Evolutionary conservation across 2,113 vertebrate species (phyloP), one percentile per base, ranked within the genome.

Genomic region (Osmerus mordax): DNA sequence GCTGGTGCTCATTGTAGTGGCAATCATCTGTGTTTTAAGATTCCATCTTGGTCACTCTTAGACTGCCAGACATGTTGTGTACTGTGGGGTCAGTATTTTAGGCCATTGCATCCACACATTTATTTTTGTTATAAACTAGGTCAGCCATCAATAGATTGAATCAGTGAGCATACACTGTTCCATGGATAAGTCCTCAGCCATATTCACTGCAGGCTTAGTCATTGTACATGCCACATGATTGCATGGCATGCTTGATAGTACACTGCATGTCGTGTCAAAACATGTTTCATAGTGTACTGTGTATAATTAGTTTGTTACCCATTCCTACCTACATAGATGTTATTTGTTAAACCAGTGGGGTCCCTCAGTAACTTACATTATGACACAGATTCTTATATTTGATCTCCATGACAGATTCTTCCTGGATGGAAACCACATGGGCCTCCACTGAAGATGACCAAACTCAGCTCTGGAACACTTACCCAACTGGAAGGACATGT

Each of bases 391-490:
- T 28, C 19, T 32, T 41, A 3, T 67, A 61, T n/a, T 62, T 72
- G 0, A 77, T 3, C 18, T 53, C 80, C 18, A 78, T 70, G 58
- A 0, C 86, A 97, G 96, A 83, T 90, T 75, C 0, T 90, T 91
- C 3, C 25, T 83, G 2, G 90, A 94, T 75, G 47, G 83, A 18
- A 79, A 87, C 88, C 93, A 91, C 70, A 87, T 89, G 92, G 91
- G 92, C 9, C 74, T 84, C 21, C 74, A 79, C 0, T 85, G 80
- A 88, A 51, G 81, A 83, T 64, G 92, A 95, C 81, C 93, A 94
- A 91, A 93, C 89, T 77, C 80, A 94, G 23, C 89, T 86, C 60
- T 92, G 93, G 94, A 92, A 95, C 0, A 94, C 93, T 79, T 87
- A 94, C 80, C 92, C 93, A 53, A 93, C 92, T 0, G 93, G 92